Base-by-base conservation (phyloP, 2,797 vertebrate species). In the Choloepus didactylus region DNA sequence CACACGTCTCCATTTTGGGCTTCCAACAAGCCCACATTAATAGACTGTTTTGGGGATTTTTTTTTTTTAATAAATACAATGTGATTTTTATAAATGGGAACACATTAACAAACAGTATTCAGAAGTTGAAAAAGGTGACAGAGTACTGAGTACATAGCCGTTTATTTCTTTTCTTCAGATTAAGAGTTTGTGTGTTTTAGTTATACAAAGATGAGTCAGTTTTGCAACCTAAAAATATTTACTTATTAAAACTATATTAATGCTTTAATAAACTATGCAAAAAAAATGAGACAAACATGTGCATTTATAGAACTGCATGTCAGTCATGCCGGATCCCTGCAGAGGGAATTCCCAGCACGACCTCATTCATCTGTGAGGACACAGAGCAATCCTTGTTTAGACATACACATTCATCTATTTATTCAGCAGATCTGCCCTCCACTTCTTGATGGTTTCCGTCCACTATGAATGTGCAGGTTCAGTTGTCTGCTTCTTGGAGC, bases 321-420 rank as follows among this genome's bases (percentile, higher is more conserved):
- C 99, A 98, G 98, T 98, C 98, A 96, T 95, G 98, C 99, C 59
- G 98, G 99, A 98, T 99, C 99, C 99, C 98, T 98, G 54, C 21
- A 56, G 73, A 97, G 99, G 99, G 99, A 99, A 98, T 99, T 99
- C 99, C 99, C 99, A 98, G 98, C 98, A 97, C 94, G 97, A 99
- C 98, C 80, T 99, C 99, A 99, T 98, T 84, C 95, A 98, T 98
- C 99, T 99, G 99, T 98, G 84, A 89, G 51, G 64, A 87, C 92
- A 97, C 99, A 99, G 99, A 97, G 98, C 99, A 99, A 98, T 98
- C 90, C 94, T 60, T 82, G 96, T 96, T 97, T 94, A 97, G 98
- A 98, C 97, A 93, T 54, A 97, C 98, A 98, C 97, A 97, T 97
- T 91, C 86, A 86, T 93, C 89, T 95, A 96, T 70, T 89, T 12